Conservation (phyloP, 2,797 vertebrate species). For the Mormyrus hasselquistii region DNA sequence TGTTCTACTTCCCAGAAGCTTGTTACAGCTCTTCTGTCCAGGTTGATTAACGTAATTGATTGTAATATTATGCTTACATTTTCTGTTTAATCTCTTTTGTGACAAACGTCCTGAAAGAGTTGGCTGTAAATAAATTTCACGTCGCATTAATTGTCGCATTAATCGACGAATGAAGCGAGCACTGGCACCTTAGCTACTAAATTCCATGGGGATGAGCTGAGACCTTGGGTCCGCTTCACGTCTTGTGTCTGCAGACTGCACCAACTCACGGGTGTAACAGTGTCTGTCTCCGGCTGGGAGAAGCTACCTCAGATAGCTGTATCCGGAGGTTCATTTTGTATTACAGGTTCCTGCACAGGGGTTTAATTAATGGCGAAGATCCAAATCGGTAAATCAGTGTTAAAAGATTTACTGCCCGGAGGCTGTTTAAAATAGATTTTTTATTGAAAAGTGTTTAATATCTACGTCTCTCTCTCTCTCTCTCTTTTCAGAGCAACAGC, state of each 20-base stretch:
- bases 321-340: background rate
- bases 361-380: background rate
- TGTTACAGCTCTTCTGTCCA: background rate
- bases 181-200: background rate
- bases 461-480: background rate
- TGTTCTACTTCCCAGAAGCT: background rate
- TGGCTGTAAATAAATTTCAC: background rate
- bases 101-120: background rate
- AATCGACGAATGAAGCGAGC: background rate
- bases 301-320: background rate
- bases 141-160: background rate
- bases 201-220: background rate
- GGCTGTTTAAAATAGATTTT: background rate
- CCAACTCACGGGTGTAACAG: background rate
- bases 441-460: conserved; percentile 8
- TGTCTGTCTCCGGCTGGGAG: background rate
- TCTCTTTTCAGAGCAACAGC: conserved; percentile 75
- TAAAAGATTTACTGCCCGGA: background rate
- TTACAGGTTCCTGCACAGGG: background rate
- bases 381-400: background rate
- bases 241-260: background rate
- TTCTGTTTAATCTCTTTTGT: background rate
- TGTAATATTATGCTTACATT: background rate
- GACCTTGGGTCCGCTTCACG: background rate
- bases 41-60: background rate